Base-by-base conservation (phyloP, 2,888 invertebrate species). In the Apamea anceps region DNA sequence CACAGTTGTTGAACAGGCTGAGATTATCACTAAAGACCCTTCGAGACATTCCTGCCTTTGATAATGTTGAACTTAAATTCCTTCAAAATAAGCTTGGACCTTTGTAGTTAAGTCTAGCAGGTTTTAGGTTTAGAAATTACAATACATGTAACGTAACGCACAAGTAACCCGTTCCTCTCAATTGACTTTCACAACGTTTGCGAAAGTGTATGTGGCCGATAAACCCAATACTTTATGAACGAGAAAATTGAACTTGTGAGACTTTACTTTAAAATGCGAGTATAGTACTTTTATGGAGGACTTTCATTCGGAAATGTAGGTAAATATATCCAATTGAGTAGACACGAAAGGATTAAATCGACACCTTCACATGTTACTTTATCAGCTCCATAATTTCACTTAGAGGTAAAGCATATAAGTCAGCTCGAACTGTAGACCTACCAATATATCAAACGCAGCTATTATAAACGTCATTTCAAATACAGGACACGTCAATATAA, bases 191-290 rank as follows among this genome's bases (percentile, higher is more conserved):
- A 82, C 67, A 66, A 54, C 32, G 32, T 68, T 72, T 72, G 68
- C 48, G 66, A 73, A 85, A 84, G 37, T 74, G 37, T 79, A 21
- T 72, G 51, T 75, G 60, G 68, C 60, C 65, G 51, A 65, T 82
- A 85, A 79, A 72, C 54, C n/a, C 45, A 54, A 62, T 66, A 72
- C 21, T 85, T 85, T 79, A 85, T 82, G 79, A 68, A 82, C 42
- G 45, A 72, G 85, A 82, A 85, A 79, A 85, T 79, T 74, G 32
- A 85, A 75, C 60, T n/a, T 62, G 54, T 57, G 21, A 51, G 57
- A 81, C 73, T 75, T 66, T 73, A 67, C 28, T 68, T 75, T 62
- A 68, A 65, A 81, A n/a, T 72, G 37, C 37, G 6, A 28, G 25
- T 72, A n/a, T 18, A 25, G 51, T 54, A 10, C 10, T 70, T 32